A percentile compares a stretch with the other conserved stretches of the same genome.
These are phyloP conservation scores for Caenorhabditis tropicalis DNA, from an alignment of 1,140 invertebrate species.

Conservation along the genomic window DNA sequence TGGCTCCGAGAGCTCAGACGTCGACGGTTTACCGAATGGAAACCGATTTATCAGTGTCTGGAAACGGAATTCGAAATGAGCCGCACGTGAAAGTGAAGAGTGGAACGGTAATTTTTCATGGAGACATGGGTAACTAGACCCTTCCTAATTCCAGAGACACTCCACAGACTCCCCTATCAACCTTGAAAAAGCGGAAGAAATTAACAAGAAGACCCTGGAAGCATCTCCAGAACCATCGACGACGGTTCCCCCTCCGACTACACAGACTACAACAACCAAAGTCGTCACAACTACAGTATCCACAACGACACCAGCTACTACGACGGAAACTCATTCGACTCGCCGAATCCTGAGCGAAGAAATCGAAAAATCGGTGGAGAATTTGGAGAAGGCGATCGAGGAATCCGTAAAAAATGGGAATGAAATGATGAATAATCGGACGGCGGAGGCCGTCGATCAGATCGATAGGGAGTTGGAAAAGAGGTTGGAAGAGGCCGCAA, in stretches of 20 bases:
- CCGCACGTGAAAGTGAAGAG: constrained; percentile 25
- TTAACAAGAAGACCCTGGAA: constrained; percentile 8
- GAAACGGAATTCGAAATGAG: constrained; percentile 17
- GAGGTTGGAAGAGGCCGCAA: neutral
- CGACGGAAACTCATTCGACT: neutral
- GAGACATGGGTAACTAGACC: neutral
- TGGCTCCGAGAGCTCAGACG: neutral
- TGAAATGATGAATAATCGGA: neutral
- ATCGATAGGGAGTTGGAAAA: constrained; percentile 6
- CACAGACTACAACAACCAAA: neutral
- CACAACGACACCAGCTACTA: neutral
- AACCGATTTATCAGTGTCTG: constrained; percentile 30
- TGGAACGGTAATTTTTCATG: neutral
- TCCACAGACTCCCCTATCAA: constrained; percentile 29
- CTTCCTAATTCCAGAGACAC: constrained; percentile 14
- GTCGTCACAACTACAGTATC: neutral
- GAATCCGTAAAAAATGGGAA: constrained; percentile 17
- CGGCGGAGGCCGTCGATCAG: neutral
- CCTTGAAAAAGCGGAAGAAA: constrained; percentile 44
- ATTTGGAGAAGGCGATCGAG: constrained; percentile 20
- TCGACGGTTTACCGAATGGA: constrained; percentile 43
- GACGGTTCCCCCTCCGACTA: neutral
- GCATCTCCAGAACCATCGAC: neutral
- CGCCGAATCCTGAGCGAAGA: neutral
- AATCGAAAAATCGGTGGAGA: constrained; percentile 27